phyloP scores from a whole-genome alignment of 2,888 invertebrate species.

The Synergus gifuensis region DNA sequence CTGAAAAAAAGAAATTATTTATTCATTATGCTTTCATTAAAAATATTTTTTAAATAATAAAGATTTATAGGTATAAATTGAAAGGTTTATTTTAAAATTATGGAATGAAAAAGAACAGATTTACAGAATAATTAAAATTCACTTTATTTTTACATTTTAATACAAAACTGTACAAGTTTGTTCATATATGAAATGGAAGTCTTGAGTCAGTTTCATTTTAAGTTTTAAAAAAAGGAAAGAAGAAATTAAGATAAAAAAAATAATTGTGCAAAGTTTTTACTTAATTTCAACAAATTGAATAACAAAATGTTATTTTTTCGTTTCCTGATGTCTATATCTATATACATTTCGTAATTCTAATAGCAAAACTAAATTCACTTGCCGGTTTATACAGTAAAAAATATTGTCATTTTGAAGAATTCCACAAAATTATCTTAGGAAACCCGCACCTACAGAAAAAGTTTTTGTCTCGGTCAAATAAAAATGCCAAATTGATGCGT shows the following conservation, averaged over 20 bases:
- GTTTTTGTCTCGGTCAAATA: too few species aligned
- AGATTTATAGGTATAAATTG: background rate
- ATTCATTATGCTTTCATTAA: too few species aligned
- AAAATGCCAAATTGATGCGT: too few species aligned
- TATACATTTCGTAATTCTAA: too few species aligned
- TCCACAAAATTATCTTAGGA: too few species aligned
- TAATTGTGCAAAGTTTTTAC: background rate
- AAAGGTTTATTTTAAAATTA: background rate
- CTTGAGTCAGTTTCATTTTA: background rate
- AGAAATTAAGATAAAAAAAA: background rate
- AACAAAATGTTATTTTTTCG: background rate
- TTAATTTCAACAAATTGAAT: background rate
- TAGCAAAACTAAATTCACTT: too few species aligned
- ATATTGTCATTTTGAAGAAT: too few species aligned
- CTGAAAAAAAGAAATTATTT: too few species aligned
- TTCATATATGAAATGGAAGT: background rate
- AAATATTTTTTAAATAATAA: too few species aligned
- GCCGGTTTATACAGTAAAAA: too few species aligned
- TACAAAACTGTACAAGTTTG: background rate
- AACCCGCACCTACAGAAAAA: too few species aligned
- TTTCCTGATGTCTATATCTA: too few species aligned
- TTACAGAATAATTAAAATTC: background rate
- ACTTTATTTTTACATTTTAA: background rate
- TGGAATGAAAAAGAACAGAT: background rate
- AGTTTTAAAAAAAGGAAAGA: background rate